These are phyloP conservation scores for Podarcis muralis DNA, from an alignment of 2,113 vertebrate genomes.

Conservation along the genomic window DNA sequence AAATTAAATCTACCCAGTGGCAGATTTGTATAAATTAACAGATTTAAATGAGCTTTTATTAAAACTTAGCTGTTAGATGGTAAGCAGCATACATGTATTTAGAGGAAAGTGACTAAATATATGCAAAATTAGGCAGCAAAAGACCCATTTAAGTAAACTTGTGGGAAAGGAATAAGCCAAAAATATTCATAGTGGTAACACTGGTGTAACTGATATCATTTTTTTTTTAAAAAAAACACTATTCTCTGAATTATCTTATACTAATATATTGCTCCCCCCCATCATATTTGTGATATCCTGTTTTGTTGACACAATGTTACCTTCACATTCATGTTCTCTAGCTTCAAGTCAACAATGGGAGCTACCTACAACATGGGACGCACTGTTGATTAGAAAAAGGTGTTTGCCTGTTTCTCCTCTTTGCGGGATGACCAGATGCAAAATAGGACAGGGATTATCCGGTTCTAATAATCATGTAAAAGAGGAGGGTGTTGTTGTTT, in stretches of 20 bases:
- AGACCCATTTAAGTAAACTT: constrained; percentile 68
- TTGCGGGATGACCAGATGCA: neutral
- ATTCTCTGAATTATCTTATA: too few species aligned
- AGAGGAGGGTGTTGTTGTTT: neutral
- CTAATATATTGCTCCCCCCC: neutral
- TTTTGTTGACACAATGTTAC: neutral
- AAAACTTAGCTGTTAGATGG: constrained; percentile 77
- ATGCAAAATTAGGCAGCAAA: constrained; percentile 59
- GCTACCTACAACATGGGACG: too few species aligned
- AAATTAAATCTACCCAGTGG: constrained; percentile 71
- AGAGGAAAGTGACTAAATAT: constrained; percentile 41
- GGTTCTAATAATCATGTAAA: too few species aligned
- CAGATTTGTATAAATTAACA: constrained; percentile 77
- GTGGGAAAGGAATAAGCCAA: constrained; percentile 56
- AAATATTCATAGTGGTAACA: constrained; percentile 59
- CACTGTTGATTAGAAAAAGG: too few species aligned
- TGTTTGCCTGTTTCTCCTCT: neutral
- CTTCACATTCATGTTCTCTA: neutral
- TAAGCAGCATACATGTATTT: constrained; percentile 69
- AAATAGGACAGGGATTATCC: neutral
- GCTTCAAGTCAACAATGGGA: neutral
- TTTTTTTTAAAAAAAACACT: neutral
- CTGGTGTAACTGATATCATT: constrained; percentile 18
- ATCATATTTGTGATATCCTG: neutral
- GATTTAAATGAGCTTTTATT: constrained; percentile 79